Percentiles rank a stretch among this genome's conserved stretches.
These are phyloP conservation scores for Pinna nobilis DNA, from an alignment of 1,140 invertebrate species.

Conservation along the genomic window DNA sequence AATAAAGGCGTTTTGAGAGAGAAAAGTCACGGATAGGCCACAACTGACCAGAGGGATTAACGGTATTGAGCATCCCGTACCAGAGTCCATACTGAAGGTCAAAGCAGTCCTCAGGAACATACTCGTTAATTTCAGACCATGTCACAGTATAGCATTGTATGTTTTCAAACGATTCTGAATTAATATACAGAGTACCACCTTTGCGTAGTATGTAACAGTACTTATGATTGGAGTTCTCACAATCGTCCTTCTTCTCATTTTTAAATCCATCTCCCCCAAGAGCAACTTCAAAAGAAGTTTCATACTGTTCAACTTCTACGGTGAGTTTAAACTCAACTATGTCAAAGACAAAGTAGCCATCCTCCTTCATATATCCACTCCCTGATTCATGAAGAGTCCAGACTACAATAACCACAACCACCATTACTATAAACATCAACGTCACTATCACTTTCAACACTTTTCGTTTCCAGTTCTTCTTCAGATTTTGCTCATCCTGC, in stretches of 20 bases:
- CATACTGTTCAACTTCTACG: conserved; percentile 2
- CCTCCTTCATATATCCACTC: conserved; percentile 21
- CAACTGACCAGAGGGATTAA: neutral
- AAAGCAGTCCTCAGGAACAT: conserved; percentile 33
- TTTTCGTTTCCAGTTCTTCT: conserved; percentile 29
- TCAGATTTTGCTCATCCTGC: too few relatives aligned
- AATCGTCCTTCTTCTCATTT: conserved; percentile 14
- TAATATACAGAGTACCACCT: conserved; percentile 19
- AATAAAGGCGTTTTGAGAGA: neutral
- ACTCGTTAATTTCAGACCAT: conserved; percentile 25
- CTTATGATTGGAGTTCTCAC: conserved; percentile 25
- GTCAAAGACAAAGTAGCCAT: conserved; percentile 31
- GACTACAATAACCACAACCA: conserved; percentile 39
- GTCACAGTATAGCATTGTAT: conserved; percentile 24
- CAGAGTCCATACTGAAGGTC: conserved; percentile 30
- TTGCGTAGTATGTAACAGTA: conserved; percentile 29
- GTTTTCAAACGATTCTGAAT: conserved; percentile 1
- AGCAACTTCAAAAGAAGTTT: conserved; percentile 7
- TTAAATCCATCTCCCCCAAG: conserved; percentile 35
- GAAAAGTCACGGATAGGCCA: conserved; percentile 25
- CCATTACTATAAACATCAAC: conserved; percentile 41
- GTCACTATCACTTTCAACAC: conserved; percentile 37
- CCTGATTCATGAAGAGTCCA: conserved; percentile 43
- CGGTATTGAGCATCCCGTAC: conserved; percentile 27
- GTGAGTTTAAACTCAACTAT: conserved; percentile 25